Evolutionary conservation across 1,140 invertebrate genomes (phyloP).

Genomic region (Aleiodes sp.): DNA sequence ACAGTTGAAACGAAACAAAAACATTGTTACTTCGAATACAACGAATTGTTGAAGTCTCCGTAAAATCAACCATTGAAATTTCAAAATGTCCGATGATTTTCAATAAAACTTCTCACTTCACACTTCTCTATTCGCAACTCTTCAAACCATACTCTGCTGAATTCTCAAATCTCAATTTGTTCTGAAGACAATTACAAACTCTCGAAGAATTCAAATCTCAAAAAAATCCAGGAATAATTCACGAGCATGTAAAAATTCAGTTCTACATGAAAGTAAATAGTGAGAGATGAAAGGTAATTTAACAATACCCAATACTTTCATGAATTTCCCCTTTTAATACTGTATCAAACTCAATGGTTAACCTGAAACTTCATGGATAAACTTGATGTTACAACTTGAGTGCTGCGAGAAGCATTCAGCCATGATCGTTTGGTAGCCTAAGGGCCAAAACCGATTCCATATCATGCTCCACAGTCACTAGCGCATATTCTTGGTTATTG

Average conservation of each 20-base stretch:
- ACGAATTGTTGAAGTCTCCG: too few relatives aligned
- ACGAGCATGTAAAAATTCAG: background rate
- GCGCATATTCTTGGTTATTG: background rate
- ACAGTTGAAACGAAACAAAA: too few relatives aligned
- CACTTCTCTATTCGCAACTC: too few relatives aligned
- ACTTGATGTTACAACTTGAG: slow-evolving; percentile 16
- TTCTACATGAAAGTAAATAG: slow-evolving; percentile 5
- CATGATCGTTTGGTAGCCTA: background rate
- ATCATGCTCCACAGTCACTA: background rate
- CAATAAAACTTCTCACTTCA: too few relatives aligned
- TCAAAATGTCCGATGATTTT: too few relatives aligned
- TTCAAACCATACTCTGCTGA: too few relatives aligned
- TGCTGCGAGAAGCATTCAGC: slow-evolving; percentile 3
- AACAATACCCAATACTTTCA: background rate
- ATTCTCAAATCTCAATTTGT: too few relatives aligned
- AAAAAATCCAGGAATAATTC: slow-evolving; percentile 10
- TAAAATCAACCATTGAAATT: too few relatives aligned
- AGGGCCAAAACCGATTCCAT: background rate
- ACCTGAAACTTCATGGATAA: slow-evolving; percentile 6
- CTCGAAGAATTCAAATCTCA: background rate
- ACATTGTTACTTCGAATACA: too few relatives aligned
- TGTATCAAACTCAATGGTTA: slow-evolving; percentile 7
- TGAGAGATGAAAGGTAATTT: slow-evolving; percentile 7
- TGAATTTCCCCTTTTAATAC: background rate
- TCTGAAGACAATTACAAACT: background rate